These are phyloP conservation scores for Eidolon helvum DNA, from an alignment of 2,113 vertebrate species.

Conservation along the genomic window DNA sequence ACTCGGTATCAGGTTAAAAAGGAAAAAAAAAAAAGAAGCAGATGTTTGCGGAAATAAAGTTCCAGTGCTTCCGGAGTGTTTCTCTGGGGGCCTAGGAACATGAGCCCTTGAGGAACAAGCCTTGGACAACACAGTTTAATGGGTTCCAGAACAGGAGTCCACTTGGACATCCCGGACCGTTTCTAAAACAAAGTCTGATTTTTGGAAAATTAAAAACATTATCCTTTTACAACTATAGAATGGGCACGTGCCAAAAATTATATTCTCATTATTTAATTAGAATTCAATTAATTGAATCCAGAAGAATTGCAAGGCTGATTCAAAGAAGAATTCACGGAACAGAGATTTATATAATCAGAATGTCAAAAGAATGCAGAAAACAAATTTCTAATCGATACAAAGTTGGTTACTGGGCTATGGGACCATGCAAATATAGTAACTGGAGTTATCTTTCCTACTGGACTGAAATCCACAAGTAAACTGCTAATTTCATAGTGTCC, in stretches of 20 bases:
- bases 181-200: background rate
- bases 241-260: background rate
- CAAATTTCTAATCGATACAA: background rate
- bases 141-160: background rate
- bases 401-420: background rate
- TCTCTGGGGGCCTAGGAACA: background rate
- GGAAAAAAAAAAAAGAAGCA: background rate
- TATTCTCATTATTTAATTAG: background rate
- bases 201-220: background rate
- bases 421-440: background rate
- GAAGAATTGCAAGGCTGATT: background rate
- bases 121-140: background rate
- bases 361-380: background rate
- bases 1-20: background rate
- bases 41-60: background rate
- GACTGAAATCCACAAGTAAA: background rate
- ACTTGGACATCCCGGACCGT: background rate
- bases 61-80: background rate
- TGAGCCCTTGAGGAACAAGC: accelerated
- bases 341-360: background rate
- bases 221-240: background rate
- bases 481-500: background rate
- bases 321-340: background rate
- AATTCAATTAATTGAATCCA: background rate
- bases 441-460: background rate